Conservation (phyloP, 2,888 invertebrate species). For the Spicauda simplicius region DNA sequence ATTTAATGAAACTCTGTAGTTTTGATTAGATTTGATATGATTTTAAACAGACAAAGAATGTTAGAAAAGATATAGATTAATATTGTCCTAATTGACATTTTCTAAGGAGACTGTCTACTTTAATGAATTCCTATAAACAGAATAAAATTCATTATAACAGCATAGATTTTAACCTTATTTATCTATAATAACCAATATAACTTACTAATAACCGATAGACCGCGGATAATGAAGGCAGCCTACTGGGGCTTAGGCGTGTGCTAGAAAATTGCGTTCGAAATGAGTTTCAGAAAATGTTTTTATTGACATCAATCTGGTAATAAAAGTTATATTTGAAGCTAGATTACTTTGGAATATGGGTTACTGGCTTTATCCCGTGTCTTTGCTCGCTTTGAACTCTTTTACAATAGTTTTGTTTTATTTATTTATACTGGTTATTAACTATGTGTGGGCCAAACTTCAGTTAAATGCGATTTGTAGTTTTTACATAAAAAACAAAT, state of each 20-base stretch:
- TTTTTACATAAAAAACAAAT: too few relatives aligned
- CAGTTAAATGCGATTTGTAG: too few relatives aligned
- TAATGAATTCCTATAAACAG: not conserved
- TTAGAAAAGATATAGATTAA: too few relatives aligned
- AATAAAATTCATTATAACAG: not conserved
- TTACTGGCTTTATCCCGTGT: too few relatives aligned
- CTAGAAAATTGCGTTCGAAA: conserved; percentile 19
- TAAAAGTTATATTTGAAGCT: not conserved
- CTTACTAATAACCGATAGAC: not conserved
- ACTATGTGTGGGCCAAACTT: too few relatives aligned
- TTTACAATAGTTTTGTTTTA: too few relatives aligned
- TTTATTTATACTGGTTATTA: too few relatives aligned
- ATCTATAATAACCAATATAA: conserved; percentile 5
- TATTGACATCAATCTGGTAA: not conserved
- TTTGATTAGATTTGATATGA: too few relatives aligned
- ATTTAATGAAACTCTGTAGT: too few relatives aligned
- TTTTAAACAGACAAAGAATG: too few relatives aligned
- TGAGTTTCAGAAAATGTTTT: not conserved
- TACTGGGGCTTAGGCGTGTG: conserved; percentile 1
- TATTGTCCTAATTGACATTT: not conserved
- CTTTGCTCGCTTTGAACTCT: too few relatives aligned
- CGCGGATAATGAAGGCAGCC: not conserved
- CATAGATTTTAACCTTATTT: conserved; percentile 2
- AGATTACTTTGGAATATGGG: not conserved
- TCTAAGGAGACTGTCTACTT: not conserved